phyloP scores from a whole-genome alignment of 2,797 vertebrate species.

The Girardinus metallicus region DNA sequence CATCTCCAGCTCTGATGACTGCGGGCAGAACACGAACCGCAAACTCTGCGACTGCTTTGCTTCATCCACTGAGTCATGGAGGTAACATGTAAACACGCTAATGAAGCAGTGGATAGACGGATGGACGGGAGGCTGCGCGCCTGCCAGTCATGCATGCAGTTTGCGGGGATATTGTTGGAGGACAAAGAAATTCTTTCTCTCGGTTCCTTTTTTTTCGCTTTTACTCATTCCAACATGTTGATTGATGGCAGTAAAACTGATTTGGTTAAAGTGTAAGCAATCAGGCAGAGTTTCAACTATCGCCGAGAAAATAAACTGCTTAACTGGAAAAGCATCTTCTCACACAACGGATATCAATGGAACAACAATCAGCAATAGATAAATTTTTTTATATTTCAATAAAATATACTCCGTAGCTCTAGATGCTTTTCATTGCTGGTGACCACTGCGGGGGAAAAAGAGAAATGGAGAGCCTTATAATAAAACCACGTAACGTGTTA shows the following conservation, averaged over 20 bases:
- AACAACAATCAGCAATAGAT: too few species aligned
- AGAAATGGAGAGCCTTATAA: too few species aligned
- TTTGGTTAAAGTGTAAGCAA: slow-evolving; percentile 49
- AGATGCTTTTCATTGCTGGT: too few species aligned
- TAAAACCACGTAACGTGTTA: too few species aligned
- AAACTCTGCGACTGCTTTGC: neutral
- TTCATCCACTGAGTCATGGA: neutral
- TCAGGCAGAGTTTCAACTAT: slow-evolving; percentile 24
- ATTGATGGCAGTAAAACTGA: slow-evolving; percentile 34
- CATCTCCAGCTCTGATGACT: neutral
- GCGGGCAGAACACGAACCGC: slow-evolving; percentile 4
- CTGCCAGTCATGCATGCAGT: neutral
- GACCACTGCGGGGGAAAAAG: too few species aligned
- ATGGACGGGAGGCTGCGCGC: neutral
- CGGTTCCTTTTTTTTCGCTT: slow-evolving; percentile 19
- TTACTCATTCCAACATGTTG: slow-evolving; percentile 31
- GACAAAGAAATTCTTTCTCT: slow-evolving; percentile 38
- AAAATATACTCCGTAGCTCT: too few species aligned
- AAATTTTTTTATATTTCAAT: too few species aligned
- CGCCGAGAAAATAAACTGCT: too few species aligned
- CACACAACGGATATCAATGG: too few species aligned
- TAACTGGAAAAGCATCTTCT: too few species aligned
- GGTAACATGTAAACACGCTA: slow-evolving; percentile 5
- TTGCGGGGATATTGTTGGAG: slow-evolving; percentile 2
- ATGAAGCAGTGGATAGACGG: neutral